Base-by-base conservation (phyloP, 2,888 invertebrate species). In the Linnaemya tessellans region DNA sequence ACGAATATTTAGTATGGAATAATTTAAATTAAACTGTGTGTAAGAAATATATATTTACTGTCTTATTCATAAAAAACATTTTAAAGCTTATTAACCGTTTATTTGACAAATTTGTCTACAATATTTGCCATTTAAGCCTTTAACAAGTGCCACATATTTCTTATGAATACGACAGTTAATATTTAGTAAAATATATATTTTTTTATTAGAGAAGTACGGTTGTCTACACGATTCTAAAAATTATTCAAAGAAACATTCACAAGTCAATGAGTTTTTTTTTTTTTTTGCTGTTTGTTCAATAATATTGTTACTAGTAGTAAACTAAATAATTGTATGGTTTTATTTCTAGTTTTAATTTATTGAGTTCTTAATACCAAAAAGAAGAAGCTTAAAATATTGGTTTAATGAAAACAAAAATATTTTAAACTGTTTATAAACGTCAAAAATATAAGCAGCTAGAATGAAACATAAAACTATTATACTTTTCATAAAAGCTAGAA, bases 191-290 rank as follows among this genome's bases (percentile, higher is more conserved):
- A 67, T 54, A 49, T 65, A 30, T 49, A 30, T 1, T 43, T 46
- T 43, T 65, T 78, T 67, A 46, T 41, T 25, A 60, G 25, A 67
- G 22, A 56, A 64, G 13, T 74, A 70, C 84, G 11, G 2, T 74
- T 81, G 2, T 64, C 74, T 79, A 79, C 62, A 62, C 68, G 35
- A 35, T 49, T 78, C 78, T 78, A 83, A 70, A 71, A 60, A 80
- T 54, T 71, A 74, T 60, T 64, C 22, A 64, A 82, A 60, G 35
- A 80, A 85, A 85, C 85, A 85, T 82, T 80, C 82, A 85, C 85
- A 85, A 85, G 62, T 85, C 85, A 85, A 85, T 85, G 79, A 82
- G 79, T 65, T 85, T 80, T 62, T 43, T 38, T 58, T 64, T 54
- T 8, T 58, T 60, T 70, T 51, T 18, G 1, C 1, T 79, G 0